Base-by-base conservation (phyloP, 2,797 vertebrate species). In the Pangasius krempfi region DNA sequence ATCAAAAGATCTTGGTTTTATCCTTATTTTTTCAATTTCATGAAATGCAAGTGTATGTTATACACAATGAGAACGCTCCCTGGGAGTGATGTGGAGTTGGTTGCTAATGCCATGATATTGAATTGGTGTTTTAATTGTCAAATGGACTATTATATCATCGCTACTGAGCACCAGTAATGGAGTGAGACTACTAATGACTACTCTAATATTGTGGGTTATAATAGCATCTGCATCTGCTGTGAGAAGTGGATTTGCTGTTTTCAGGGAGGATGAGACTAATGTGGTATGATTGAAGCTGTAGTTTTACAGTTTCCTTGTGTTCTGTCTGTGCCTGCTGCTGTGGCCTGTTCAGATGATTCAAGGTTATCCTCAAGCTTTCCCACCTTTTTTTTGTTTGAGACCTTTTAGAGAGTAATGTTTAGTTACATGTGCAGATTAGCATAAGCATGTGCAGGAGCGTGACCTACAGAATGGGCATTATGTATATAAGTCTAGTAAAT, bases 201-300 rank as follows among this genome's bases (percentile, higher is more conserved):
- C n/a, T 30, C 44, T 9, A 68, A 84, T 82, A 82, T 37, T 81
- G 40, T 50, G 60, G 8, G 25, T 62, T 83, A 66, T 84, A 84
- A 84, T 70, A 52, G 64, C 44, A 84, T 52, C 82, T 70, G n/a
- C 40, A 68, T 84, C 58, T 68, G 82, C 62, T 52, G 18, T 52
- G n/a, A 68, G 62, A 84, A 66, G 20, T 50, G 44, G 82, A 84
- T 84, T 47, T 44, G 47, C 80, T 27, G 56, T 60, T 81, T 60
- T 60, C 54, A 81, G 33, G 37, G 33, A 40, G 25, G 9, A 62
- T 82, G 80, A 44, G 58, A 62, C 56, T 82, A 82, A 82, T 82
- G 79, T 62, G 79, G 37, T 82, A 40, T 44, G 80, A 82, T 82
- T 47, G 58, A 81, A 81, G 56, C 79, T 80, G 52, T 50, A 84